A percentile compares a stretch with the other conserved stretches of the same genome.
Evolutionary conservation across 1,140 invertebrate genomes (phyloP).

Genomic region (Portunus trituberculatus): DNA sequence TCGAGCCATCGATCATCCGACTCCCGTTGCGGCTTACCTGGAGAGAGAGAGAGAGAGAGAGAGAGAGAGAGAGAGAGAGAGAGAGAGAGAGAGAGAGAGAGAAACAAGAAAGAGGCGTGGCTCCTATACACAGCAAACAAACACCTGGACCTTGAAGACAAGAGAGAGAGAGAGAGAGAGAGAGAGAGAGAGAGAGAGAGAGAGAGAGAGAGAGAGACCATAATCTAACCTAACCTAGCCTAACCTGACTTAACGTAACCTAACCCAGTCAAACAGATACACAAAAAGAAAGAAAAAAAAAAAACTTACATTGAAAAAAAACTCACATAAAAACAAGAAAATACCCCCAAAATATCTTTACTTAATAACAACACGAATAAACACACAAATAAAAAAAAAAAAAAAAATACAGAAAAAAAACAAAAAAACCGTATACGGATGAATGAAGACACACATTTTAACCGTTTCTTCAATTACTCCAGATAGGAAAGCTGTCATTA

Average conservation of each 20-base stretch:
- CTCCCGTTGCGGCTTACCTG: background rate
- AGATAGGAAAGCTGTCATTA: conserved; percentile 47
- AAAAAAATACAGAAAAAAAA: background rate
- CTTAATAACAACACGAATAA: background rate
- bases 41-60: background rate
- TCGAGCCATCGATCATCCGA: background rate
- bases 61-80: conserved; percentile 12
- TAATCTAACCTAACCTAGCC: no score
- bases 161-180: background rate
- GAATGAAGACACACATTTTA: conserved; percentile 26
- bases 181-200: no score
- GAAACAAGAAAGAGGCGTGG: background rate
- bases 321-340: background rate
- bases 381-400: background rate
- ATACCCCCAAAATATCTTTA: background rate
- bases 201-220: no score
- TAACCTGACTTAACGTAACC: no score
- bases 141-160: no score
- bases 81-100: conserved; percentile 33
- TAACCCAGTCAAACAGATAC: no score
- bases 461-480: conserved; percentile 28
- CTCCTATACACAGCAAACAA: no score
- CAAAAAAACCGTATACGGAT: background rate
- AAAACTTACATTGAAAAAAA: background rate
- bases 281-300: background rate